phyloP scores from a whole-genome alignment of 1,140 invertebrate species.

The Drosophila santomea region DNA sequence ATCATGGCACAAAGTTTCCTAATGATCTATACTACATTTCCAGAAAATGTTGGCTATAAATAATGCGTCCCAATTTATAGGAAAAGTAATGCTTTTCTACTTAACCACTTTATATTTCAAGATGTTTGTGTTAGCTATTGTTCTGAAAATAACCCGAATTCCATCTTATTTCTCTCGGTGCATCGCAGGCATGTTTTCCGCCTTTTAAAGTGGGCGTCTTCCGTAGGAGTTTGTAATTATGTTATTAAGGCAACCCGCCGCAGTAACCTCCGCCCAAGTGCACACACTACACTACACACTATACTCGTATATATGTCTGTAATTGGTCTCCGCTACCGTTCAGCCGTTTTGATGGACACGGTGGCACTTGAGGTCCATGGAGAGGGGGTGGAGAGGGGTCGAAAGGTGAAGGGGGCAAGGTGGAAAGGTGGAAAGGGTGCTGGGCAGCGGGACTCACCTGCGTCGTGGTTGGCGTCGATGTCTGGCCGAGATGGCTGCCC shows the following conservation, averaged over 20 bases:
- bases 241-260: conserved; percentile 65
- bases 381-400: not conserved
- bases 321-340: conserved; percentile 78
- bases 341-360: conserved; percentile 36
- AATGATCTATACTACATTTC: no score
- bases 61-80: no score
- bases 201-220: conserved; percentile 81
- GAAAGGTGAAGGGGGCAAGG: not conserved
- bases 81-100: no score
- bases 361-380: conserved; percentile 29
- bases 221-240: conserved; percentile 77
- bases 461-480: conserved; percentile 80
- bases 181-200: conserved; percentile 57
- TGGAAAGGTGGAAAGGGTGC: not conserved
- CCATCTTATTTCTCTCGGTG: not conserved
- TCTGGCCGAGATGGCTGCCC: conserved; percentile 84
- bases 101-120: no score
- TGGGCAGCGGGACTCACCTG: conserved; percentile 75
- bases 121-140: no score
- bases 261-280: conserved; percentile 28
- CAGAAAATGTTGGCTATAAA: no score
- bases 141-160: no score
- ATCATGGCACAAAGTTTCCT: no score
- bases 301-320: conserved; percentile 21
- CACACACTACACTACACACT: conserved; percentile 1